phyloP scores from a whole-genome alignment of 2,113 vertebrate species.

The Tricholaema leucomelas region DNA sequence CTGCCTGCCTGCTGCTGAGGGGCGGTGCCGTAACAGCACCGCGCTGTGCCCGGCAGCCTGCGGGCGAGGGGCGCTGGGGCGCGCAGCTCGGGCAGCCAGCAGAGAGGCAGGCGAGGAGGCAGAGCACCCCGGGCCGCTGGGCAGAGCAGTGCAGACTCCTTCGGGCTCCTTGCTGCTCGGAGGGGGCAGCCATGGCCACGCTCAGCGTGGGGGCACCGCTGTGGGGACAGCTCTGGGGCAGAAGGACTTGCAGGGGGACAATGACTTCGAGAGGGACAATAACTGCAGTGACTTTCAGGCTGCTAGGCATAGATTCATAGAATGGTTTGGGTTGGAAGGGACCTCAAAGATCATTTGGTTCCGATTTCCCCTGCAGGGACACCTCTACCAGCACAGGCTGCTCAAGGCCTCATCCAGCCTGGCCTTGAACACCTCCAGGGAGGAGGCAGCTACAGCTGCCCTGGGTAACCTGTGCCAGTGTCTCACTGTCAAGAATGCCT shows the following conservation, averaged over 20 bases:
- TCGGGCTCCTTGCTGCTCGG: background rate
- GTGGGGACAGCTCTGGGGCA: too few species aligned
- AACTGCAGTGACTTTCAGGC: background rate
- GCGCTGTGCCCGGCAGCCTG: fast-evolving
- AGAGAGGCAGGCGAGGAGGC: fast-evolving
- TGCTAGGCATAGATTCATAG: background rate
- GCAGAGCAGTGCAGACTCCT: background rate
- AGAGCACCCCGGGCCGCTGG: fast-evolving
- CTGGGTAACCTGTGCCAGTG: too few species aligned
- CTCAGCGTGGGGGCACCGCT: too few species aligned
- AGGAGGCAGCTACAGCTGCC: too few species aligned
- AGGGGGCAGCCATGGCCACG: background rate
- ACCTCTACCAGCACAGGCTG: too few species aligned
- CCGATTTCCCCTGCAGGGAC: too few species aligned
- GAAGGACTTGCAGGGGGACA: background rate
- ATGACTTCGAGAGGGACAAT: background rate
- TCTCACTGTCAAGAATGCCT: too few species aligned
- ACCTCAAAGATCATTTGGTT: too few species aligned
- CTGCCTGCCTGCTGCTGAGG: background rate
- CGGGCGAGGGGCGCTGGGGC: background rate
- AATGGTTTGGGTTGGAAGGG: too few species aligned
- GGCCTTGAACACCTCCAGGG: too few species aligned
- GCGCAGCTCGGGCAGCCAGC: fast-evolving
- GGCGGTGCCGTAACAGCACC: background rate
- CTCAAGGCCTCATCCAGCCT: too few species aligned